Evolutionary conservation across 2,113 vertebrate species (phyloP), one percentile per base, ranked within the genome.

Genomic region (Sinocyclocheilus grahami): DNA sequence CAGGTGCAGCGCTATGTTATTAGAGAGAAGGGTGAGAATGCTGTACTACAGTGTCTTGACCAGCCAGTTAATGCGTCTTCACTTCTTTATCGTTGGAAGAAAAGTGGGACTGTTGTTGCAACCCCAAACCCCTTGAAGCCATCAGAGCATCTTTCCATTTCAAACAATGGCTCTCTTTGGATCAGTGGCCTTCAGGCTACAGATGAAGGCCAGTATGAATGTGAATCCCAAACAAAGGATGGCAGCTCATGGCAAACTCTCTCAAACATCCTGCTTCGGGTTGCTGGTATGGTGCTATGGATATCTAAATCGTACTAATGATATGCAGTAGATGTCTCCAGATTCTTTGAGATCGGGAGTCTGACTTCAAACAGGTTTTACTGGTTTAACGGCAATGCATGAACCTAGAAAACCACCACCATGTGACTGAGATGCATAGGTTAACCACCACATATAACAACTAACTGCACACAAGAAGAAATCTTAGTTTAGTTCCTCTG

Each of bases 121-220:
- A 14, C 12, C 1, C 60, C 63, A 0, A 88, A 79, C 46, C 22
- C 67, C 2, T 62, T 84, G 10, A 18, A 16, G 0, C 4, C 60
- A 0, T 0, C 18, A 0, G 0, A n/a, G 0, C 95, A 91, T 39
- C 91, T 96, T 27, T 87, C 88, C 1, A 91, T 97, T 78, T 85
- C 91, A 62, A 81, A 77, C 1, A 90, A 91, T 79, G 94, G 94
- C 55, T 94, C 92, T 4, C 92, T 98, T 89, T 90, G 16, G 55
- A 94, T 98, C 82, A 1, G 0, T 0, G 65, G 0, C 0, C 92
- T 97, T 86, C 86, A n/a, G 0, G 4, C 10, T 14, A 92, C 91
- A 46, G 97, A 98, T 0, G 90, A 94, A 10, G 97, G 96, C 46
- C 92, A 55, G 69, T 99, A 98, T 90, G 90, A 90, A 72, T 98